phyloP scores from a whole-genome alignment of 2,797 vertebrate genomes.

The Microhierax caerulescens region DNA sequence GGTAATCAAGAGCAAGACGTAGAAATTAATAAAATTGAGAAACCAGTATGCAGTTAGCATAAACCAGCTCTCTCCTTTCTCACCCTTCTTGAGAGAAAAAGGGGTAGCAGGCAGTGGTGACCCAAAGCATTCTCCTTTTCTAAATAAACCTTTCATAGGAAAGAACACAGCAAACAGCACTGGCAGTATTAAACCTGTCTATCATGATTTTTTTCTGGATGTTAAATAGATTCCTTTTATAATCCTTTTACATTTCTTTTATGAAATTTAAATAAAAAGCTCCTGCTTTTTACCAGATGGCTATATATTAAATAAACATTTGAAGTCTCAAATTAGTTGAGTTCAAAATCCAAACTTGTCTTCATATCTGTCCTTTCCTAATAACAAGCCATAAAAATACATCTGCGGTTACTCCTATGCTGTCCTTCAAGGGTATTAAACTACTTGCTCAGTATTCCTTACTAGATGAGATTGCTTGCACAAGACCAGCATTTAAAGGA shows the following conservation, averaged over 20 bases:
- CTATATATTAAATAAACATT: not conserved
- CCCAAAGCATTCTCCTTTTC: not conserved
- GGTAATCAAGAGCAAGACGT: not conserved
- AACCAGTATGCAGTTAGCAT: not conserved
- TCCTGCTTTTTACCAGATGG: not conserved
- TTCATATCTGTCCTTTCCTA: not conserved
- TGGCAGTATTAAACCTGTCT: not conserved
- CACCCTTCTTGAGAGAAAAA: not conserved
- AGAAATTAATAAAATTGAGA: not conserved
- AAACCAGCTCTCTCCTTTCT: not conserved
- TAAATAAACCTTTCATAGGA: not conserved
- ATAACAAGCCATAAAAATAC: not conserved
- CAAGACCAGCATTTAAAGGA: constrained; percentile 14
- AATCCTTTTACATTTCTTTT: not conserved
- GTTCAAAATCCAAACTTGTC: not conserved
- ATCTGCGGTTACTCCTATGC: not conserved
- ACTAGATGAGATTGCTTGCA: not conserved
- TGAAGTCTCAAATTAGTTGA: not conserved
- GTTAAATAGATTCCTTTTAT: not conserved
- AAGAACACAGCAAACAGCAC: not conserved
- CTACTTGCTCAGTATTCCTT: not conserved
- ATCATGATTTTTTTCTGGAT: not conserved
- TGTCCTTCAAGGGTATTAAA: not conserved
- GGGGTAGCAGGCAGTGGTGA: not conserved
- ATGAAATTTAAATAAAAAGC: not conserved